Base-by-base conservation (phyloP, 2,888 invertebrate species). In the Mythimna loreyi region DNA sequence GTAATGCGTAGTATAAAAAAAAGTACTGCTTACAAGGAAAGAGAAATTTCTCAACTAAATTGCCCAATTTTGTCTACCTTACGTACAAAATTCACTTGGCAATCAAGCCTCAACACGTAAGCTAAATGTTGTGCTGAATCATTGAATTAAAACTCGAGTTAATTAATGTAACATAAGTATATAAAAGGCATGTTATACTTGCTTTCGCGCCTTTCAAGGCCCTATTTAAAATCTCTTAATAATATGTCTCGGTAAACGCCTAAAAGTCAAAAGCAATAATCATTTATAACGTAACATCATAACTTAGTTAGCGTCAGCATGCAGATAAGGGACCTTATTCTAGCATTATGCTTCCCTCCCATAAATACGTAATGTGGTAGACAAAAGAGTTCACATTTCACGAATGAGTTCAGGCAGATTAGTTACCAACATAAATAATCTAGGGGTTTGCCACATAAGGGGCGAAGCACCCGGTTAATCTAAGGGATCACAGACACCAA, bases 361-460 rank as follows among this genome's bases (percentile, higher is more conserved):
- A 19, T 64, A 50, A 64, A 58, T 67, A 62, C 40, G 21, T 65
- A 67, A 62, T 70, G 67, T 45, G 56, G 58, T 56, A 67, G 60
- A 79, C 76, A 78, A 59, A 65, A 72, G 70, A 61, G 52, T 36
- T 53, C 57, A 76, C 68, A 72, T 75, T 76, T 77, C 63, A 67
- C 63, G 68, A 70, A 62, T 55, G 66, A 65, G 43, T 65, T 65
- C 55, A 61, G 68, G 71, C 49, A 77, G 72, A 82, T 82, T 83
- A 84, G 72, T 75, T 69, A 52, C 71, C 57, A 71, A 78, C 80
- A 71, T 81, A 83, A 84, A 87, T 84, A 84, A 82, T 82, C 73
- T 82, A 77, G 77, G 63, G 70, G 75, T 62, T 65, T 47, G 36
- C 72, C 58, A 69, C 80, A 78, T 65, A 71, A 78, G 70, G 60